Evolutionary conservation across 1,140 invertebrate genomes (phyloP), one percentile per base, ranked within the genome.

Genomic region (Scaptodrosophila lebanonensis): DNA sequence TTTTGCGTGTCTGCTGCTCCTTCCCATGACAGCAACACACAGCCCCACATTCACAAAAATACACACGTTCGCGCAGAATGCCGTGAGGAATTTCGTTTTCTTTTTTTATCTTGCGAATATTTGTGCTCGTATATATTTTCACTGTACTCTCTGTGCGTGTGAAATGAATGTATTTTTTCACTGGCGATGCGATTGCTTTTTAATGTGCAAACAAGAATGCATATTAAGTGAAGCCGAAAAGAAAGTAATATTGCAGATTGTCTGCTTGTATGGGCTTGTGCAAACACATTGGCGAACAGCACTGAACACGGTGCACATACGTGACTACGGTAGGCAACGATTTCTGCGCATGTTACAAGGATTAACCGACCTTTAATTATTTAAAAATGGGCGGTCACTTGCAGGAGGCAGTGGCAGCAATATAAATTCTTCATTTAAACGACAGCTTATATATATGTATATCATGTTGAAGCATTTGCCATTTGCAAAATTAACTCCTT

Each of bases 361-460:
- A 36, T 67, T 77, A 76, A 76, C 71, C 77, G 72, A 76, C 67
- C 63, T 72, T 71, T 57, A 67, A 62, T 66, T n/a, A n/a, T n/a
- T n/a, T n/a, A n/a, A n/a, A n/a, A n/a, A n/a, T n/a, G n/a, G n/a
- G n/a, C n/a, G 71, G 72, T 66, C 71, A 66, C 62, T 66, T 66
- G 63, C 61, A 38, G 63, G 30, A 38, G 18, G 38, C 38, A 8
- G 22, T 30, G 57, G 22, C 61, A 48, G 52, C 32, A 54, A 62
- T 54, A 63, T 66, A 54, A 76, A 76, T 47, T 48, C 29, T 17
- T 25, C 32, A 59, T 22, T 9, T n/a, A n/a, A n/a, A n/a, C n/a
- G n/a, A n/a, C n/a, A n/a, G n/a, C n/a, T n/a, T n/a, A n/a, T n/a
- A n/a, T n/a, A n/a, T n/a, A n/a, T n/a, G n/a, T n/a, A n/a, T n/a